phyloP scores from a whole-genome alignment of 2,888 invertebrate genomes.

The Meta bourneti region DNA sequence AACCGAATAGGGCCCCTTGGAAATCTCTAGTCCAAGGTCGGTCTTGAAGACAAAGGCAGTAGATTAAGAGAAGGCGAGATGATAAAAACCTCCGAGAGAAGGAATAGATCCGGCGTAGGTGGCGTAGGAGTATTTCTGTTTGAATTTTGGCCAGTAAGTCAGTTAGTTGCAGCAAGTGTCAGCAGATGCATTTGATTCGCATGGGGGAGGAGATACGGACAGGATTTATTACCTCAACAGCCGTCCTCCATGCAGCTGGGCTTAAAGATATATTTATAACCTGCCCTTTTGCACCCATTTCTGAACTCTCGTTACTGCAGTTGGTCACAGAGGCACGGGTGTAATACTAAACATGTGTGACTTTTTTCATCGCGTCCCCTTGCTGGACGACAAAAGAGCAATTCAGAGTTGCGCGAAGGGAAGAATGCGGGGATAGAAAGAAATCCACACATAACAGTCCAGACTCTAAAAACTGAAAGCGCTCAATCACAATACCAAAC shows the following conservation, averaged over 20 bases:
- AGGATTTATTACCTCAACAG: constrained; percentile 70
- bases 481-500: background rate
- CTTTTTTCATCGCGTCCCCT: constrained; percentile 4
- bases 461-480: background rate
- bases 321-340: constrained; percentile 18
- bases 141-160: constrained; percentile 64
- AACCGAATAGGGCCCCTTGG: no score
- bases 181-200: constrained; percentile 59
- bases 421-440: background rate
- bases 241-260: constrained; percentile 72
- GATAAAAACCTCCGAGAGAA: background rate
- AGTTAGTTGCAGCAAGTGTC: constrained; percentile 62
- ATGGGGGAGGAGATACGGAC: constrained; percentile 34
- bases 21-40: constrained; percentile 16
- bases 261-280: constrained; percentile 72
- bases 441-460: background rate
- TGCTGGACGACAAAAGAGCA: background rate
- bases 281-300: constrained; percentile 32
- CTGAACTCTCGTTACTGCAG: constrained; percentile 51
- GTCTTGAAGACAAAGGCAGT: constrained; percentile 38
- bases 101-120: constrained; percentile 48
- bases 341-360: constrained; percentile 70
- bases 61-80: background rate
- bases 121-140: constrained; percentile 70
- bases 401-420: background rate